Percentiles rank a stretch among this genome's conserved stretches.
Conservation (phyloP, 2,113 vertebrate species). For the Natator depressus region DNA sequence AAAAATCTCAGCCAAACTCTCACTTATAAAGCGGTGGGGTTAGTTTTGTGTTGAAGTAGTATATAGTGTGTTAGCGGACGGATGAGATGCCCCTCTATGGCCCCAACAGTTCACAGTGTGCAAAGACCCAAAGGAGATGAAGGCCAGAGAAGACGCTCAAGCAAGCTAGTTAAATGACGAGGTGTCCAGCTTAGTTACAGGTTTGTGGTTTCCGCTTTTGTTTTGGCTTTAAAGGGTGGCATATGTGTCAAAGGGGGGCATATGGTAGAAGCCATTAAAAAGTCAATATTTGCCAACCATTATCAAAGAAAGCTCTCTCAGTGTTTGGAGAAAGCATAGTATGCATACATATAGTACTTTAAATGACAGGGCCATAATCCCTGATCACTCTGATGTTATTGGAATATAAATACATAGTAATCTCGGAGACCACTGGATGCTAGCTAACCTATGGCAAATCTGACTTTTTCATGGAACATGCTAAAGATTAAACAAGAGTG, state of each 20-base stretch:
- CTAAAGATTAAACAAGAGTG: background rate
- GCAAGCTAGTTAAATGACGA: background rate
- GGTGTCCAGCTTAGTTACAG: background rate
- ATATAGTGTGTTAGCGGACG: background rate
- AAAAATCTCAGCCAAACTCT: background rate
- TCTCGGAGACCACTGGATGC: background rate
- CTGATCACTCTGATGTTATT: background rate
- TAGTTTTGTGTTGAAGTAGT: too few relatives aligned
- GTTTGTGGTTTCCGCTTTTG: background rate
- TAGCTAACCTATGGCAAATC: background rate
- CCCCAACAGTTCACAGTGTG: too few relatives aligned
- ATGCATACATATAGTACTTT: background rate
- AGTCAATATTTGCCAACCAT: too few relatives aligned
- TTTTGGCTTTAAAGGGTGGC: too few relatives aligned
- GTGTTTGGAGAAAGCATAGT: too few relatives aligned
- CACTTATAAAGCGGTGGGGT: background rate
- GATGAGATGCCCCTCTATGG: background rate
- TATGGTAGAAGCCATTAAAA: too few relatives aligned
- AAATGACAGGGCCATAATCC: background rate
- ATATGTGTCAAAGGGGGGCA: too few relatives aligned
- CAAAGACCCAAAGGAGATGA: background rate
- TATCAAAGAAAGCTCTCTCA: too few relatives aligned
- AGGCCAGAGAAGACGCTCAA: background rate
- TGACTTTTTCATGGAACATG: accelerated
- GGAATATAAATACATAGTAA: background rate